Conservation (phyloP, 2,888 invertebrate species). For the Pristionchus entomophagus region DNA sequence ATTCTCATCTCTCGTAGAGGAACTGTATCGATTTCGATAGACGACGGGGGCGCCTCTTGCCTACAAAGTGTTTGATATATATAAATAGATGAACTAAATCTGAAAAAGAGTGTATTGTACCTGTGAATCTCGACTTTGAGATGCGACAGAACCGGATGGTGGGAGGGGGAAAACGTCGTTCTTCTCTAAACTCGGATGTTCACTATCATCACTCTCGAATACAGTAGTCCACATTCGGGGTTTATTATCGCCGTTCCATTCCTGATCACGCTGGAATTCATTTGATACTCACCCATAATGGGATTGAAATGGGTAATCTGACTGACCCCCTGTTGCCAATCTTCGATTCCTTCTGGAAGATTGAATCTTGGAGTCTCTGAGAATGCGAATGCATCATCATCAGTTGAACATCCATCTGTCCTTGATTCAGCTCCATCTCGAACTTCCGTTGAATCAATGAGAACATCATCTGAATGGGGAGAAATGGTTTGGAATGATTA, state of each 20-base stretch:
- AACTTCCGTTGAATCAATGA: constrained; percentile 22
- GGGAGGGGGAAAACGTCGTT: constrained; percentile 60
- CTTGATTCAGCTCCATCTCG: constrained; percentile 46
- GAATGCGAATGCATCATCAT: constrained; percentile 41
- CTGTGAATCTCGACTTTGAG: not conserved
- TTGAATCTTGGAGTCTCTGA: constrained; percentile 32
- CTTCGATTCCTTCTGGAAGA: constrained; percentile 43
- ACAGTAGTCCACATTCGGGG: constrained; percentile 75
- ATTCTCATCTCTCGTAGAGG: constrained; percentile 6
- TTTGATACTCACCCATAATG: not conserved
- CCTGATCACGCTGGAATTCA: not conserved
- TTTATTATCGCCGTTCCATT: not conserved
- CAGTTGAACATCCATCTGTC: constrained; percentile 22
- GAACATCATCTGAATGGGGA: not conserved
- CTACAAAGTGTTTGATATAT: too few relatives aligned
- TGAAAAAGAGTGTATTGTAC: not conserved
- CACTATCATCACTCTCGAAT: constrained; percentile 70
- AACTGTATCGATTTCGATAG: constrained; percentile 31
- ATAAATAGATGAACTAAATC: too few relatives aligned
- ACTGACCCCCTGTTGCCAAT: constrained; percentile 44
- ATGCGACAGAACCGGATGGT: constrained; percentile 32
- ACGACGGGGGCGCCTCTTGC: not conserved
- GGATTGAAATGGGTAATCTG: not conserved
- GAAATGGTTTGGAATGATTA: not conserved
- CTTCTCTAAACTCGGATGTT: constrained; percentile 52